Conservation (phyloP, 2,888 invertebrate species). For the Cotesia congregata region DNA sequence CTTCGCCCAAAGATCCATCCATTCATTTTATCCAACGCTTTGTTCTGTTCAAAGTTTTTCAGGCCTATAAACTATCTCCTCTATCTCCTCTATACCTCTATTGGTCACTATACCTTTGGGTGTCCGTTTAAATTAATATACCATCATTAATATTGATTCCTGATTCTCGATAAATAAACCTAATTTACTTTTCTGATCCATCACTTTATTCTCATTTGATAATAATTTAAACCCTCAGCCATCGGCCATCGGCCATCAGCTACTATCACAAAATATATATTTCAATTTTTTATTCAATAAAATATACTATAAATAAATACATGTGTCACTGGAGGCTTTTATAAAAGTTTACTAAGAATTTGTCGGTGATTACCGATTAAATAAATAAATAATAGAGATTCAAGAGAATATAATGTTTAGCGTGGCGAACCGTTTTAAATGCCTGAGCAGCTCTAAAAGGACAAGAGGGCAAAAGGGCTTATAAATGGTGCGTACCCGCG, state of each 20-base stretch:
- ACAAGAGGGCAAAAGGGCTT: conserved; percentile 27
- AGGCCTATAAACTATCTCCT: background rate
- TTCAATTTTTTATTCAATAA: too few relatives aligned
- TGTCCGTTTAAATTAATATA: background rate
- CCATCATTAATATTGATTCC: background rate
- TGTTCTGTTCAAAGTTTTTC: background rate
- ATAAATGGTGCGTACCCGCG: conserved; percentile 45
- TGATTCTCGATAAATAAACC: background rate
- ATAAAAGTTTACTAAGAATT: too few relatives aligned
- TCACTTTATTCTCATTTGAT: background rate
- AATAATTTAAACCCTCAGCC: background rate
- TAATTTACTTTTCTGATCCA: background rate
- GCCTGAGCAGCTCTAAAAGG: conserved; percentile 51
- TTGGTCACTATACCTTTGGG: conserved; percentile 32
- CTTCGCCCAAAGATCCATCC: conserved; percentile 55
- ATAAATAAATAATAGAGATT: too few relatives aligned
- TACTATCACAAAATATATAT: too few relatives aligned
- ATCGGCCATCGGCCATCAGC: too few relatives aligned
- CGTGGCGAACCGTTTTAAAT: conserved; percentile 56
- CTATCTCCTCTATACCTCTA: conserved; percentile 21
- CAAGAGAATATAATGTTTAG: conserved; percentile 15
- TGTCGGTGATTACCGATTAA: too few relatives aligned
- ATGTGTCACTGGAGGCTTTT: too few relatives aligned
- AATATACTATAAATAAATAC: too few relatives aligned
- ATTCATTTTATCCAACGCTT: conserved; percentile 60